Base-by-base conservation (phyloP, 2,113 vertebrate species). In the Nansenia antarctica region DNA sequence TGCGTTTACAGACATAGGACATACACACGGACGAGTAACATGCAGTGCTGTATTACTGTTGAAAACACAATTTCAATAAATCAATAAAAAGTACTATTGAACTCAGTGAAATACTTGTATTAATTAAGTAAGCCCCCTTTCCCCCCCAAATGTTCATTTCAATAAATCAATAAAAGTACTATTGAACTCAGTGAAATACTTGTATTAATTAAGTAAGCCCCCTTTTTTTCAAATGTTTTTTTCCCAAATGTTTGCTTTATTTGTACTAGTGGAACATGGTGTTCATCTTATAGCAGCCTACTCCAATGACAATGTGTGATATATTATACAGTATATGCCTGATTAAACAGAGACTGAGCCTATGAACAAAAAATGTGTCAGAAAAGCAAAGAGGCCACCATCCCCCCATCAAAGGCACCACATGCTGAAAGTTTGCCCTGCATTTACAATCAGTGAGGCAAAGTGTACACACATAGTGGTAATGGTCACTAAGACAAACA, bases 1-100 rank as follows among this genome's bases (percentile, higher is more conserved):
- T 82, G 80, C 83, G 83, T 69, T 5, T 12, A n/a, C n/a, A n/a
- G n/a, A n/a, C n/a, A 39, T 49, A 1, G 35, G 29, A 39, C 24
- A 22, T 47, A 77, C 80, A 85, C 77, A 49, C 72, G 80, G 52
- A 30, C 26, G 9, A 57, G 45, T 57, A 71, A 76, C 80, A 69
- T 3, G 39, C 12, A 18, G 39, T 18, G 15, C 39, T 42, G 37
- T 42, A n/a, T n/a, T n/a, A n/a, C n/a, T n/a, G 37, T 42, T 42
- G 37, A 42, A 18, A 15, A 9, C 37, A 42, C 2, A n/a, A n/a
- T n/a, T n/a, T n/a, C n/a, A n/a, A n/a, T n/a, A n/a, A n/a, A n/a
- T n/a, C n/a, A n/a, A n/a, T n/a, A n/a, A n/a, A n/a, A n/a, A n/a
- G n/a, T n/a, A n/a, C n/a, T n/a, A n/a, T n/a, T n/a, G n/a, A n/a